Percentiles rank a stretch among this genome's conserved stretches.
phyloP scores from a whole-genome alignment of 2,888 invertebrate genomes.

The Oligia strigilis region DNA sequence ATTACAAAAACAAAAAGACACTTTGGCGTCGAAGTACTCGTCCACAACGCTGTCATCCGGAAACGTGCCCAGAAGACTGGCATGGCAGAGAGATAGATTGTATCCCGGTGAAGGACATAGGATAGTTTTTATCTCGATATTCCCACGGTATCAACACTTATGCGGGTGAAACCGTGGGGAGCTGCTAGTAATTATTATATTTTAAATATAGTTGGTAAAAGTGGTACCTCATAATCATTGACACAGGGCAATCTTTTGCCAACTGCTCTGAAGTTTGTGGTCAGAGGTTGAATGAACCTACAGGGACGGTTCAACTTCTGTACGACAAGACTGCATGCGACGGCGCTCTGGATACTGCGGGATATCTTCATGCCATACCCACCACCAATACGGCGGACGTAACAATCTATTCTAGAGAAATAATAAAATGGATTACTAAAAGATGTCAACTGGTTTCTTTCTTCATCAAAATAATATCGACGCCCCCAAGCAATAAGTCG shows the following conservation, averaged over 20 bases:
- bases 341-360: constrained; percentile 88
- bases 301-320: constrained; percentile 91
- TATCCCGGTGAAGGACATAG: no score
- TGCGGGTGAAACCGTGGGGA: no score
- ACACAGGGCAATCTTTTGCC: constrained; percentile 89
- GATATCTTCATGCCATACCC: constrained; percentile 93
- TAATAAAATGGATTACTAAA: background rate
- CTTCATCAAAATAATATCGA: background rate
- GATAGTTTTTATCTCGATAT: no score
- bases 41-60: background rate
- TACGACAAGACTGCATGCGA: constrained; percentile 92
- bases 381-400: constrained; percentile 78
- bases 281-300: constrained; percentile 91
- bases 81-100: no score
- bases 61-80: background rate
- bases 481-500: no score
- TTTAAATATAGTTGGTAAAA: no score
- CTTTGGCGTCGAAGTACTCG: background rate
- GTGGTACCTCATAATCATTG: constrained; percentile 85
- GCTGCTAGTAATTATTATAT: no score
- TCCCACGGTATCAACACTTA: no score
- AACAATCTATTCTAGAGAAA: constrained; percentile 91
- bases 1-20: background rate
- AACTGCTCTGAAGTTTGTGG: constrained; percentile 90
- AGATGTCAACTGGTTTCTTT: background rate